phyloP scores from a whole-genome alignment of 2,113 vertebrate genomes.

The Clarias macrocephalus region DNA sequence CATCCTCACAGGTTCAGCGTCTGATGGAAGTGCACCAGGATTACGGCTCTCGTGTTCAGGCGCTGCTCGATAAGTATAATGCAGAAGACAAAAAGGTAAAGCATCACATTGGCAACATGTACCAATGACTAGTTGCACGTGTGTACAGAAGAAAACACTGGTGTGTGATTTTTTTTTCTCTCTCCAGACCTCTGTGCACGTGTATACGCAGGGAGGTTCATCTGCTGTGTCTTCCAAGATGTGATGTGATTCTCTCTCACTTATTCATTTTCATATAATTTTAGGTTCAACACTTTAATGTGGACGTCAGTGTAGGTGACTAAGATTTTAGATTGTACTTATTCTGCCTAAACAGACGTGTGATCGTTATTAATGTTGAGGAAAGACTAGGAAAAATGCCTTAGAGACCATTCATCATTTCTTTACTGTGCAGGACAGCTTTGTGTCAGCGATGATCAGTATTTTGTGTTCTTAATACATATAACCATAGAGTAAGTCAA shows the following conservation, averaged over 20 bases:
- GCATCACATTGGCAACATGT: neutral
- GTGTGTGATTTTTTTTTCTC: neutral
- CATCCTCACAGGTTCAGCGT: slow-evolving; percentile 79
- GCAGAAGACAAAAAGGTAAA: slow-evolving; percentile 77
- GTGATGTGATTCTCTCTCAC: slow-evolving; percentile 51
- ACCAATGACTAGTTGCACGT: too few species aligned
- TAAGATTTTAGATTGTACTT: neutral
- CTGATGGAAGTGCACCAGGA: slow-evolving; percentile 82
- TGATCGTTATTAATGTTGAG: neutral
- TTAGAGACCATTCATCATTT: neutral
- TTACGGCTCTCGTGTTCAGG: slow-evolving; percentile 80
- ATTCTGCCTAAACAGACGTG: neutral
- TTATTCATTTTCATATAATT: neutral
- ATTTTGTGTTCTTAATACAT: neutral
- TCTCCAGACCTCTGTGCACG: slow-evolving; percentile 59
- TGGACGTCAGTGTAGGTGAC: neutral
- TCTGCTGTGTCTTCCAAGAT: slow-evolving; percentile 71
- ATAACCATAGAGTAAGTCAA: neutral
- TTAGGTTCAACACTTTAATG: neutral
- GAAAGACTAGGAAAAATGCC: neutral
- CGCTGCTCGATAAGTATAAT: slow-evolving; percentile 80
- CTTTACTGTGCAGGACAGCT: neutral
- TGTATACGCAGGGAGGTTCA: slow-evolving; percentile 67
- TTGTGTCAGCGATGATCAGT: neutral
- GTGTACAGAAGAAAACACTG: neutral